phyloP scores from a whole-genome alignment of 1,140 invertebrate species.

The Phymastichus coffea region DNA sequence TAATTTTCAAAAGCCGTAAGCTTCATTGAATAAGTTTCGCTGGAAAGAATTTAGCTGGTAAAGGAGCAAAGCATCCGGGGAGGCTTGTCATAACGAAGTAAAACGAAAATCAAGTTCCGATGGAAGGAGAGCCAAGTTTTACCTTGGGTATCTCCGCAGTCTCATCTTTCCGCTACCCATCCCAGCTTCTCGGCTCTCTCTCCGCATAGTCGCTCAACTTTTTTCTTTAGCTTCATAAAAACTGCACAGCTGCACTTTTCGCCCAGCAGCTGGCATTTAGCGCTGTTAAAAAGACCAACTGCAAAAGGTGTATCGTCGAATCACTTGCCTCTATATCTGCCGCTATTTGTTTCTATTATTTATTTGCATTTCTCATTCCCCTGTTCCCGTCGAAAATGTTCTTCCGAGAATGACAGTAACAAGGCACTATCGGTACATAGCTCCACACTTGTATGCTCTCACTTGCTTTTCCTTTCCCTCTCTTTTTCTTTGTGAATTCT shows the following conservation, averaged over 20 bases:
- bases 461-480: too few relatives aligned
- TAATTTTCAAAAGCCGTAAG: too few relatives aligned
- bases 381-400: slow-evolving; percentile 1
- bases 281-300: too few relatives aligned
- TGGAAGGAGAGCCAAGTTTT: background rate
- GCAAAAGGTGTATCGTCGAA: slow-evolving; percentile 15
- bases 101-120: background rate
- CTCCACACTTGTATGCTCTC: background rate
- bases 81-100: background rate
- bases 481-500: too few relatives aligned
- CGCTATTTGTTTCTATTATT: background rate
- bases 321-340: slow-evolving; percentile 4
- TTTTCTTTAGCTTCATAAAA: slow-evolving; percentile 10
- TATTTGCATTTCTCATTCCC: slow-evolving; percentile 3
- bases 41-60: too few relatives aligned
- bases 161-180: background rate
- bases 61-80: too few relatives aligned
- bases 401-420: slow-evolving; percentile 9
- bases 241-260: slow-evolving; percentile 12
- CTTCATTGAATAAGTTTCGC: too few relatives aligned
- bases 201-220: too few relatives aligned
- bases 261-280: slow-evolving; percentile 14
- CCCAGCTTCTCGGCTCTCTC: background rate
- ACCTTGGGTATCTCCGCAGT: background rate
- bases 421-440: background rate